These are phyloP conservation scores for Abramis brama DNA, from an alignment of 2,113 vertebrate genomes.

Conservation along the genomic window DNA sequence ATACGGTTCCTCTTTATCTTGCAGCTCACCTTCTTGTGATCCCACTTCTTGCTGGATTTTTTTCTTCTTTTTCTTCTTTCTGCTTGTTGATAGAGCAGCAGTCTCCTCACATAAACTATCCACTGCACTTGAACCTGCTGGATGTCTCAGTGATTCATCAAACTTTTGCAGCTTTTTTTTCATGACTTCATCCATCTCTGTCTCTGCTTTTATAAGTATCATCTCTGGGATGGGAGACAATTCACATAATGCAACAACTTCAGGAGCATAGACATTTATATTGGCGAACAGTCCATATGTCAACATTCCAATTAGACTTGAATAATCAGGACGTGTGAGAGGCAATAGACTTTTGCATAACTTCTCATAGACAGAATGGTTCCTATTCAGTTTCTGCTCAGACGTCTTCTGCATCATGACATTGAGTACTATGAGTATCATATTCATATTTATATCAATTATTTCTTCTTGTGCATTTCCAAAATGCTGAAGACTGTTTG, in stretches of 20 bases:
- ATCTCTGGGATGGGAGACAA: constrained; percentile 62
- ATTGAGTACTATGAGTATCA: no score
- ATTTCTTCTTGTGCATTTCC: neutral
- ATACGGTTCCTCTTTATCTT: neutral
- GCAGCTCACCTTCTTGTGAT: neutral
- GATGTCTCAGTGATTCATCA: constrained; percentile 18
- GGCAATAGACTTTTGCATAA: constrained; percentile 52
- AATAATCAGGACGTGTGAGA: neutral
- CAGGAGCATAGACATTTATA: constrained; percentile 18
- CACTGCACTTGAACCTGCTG: neutral
- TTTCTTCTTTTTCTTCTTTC: constrained; percentile 48
- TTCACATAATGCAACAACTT: constrained; percentile 41
- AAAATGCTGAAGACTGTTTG: neutral
- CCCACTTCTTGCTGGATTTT: neutral
- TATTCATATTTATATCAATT: no score
- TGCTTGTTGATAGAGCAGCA: neutral
- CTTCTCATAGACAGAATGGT: constrained; percentile 24
- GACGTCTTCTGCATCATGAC: constrained; percentile 62
- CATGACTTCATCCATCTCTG: constrained; percentile 45
- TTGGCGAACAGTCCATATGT: constrained; percentile 10
- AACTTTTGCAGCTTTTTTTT: constrained; percentile 60
- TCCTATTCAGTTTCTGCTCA: constrained; percentile 24
- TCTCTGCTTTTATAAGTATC: constrained; percentile 43
- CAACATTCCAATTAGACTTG: neutral
- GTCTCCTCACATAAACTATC: constrained; percentile 22